Evolutionary conservation across 35 echinoderm and acorn worm genomes (phyloP), one percentile per base, ranked within the genome.

Genomic region (Eucidaris tribuloides): DNA sequence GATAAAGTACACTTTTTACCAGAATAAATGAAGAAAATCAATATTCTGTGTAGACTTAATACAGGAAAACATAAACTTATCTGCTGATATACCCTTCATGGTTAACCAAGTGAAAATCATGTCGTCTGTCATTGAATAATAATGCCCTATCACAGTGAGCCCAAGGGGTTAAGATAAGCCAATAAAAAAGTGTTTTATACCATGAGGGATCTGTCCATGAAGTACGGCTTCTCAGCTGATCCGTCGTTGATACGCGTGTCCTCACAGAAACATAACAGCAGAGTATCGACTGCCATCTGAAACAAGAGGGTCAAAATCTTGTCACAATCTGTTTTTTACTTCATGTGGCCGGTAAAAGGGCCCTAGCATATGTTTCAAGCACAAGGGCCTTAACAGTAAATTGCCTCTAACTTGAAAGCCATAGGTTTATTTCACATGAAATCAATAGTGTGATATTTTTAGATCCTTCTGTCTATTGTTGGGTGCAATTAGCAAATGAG

Each of bases 231-330:
- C 15, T 86, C 91, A n/a, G 84, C 63, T 0, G 96, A 93, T 2
- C 96, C 96, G 81, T 99, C 96, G 42, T 99, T 99, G 39, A 92
- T 82, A 34, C 91, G 81, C 23, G 83, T 81, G 65, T 99, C 96
- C 72, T 99, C 96, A 83, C 96, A 99, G 84, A 99, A 99, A 83
- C 96, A 99, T 25, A 99, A 59, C 46, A 99, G 50, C 31, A 99
- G 79, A 3, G 91, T 93, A 39, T 99, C 96, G 3, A 99, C 87
- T 18, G 90, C 87, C 96, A 99, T 99, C 96, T 99, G 70, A 17
- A 85, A 29, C 24, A 18, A 6, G 17, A 39, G 9, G 28, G 37
- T 32, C 56, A 59, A 64, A 64, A 32, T 9, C 19, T 33, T 32
- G 37, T 13, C 37, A 32, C 37, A 64, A 11, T 14, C 30, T 17